phyloP scores from a whole-genome alignment of 92 coral and sea anemone species.

The Hydrozoanthus gracilis region DNA sequence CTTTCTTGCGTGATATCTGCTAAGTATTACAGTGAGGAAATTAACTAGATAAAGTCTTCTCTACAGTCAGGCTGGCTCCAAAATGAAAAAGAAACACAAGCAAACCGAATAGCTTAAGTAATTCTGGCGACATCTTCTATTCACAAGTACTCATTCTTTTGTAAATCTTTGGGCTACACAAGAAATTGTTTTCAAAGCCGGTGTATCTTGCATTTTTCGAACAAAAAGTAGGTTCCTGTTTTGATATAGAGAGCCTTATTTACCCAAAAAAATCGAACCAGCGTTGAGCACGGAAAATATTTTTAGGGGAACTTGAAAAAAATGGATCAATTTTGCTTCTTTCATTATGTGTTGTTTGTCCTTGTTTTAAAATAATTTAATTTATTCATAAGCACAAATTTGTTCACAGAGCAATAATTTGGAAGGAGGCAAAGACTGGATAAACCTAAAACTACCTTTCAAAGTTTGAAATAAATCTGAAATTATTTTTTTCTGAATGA shows the following conservation, averaged over 20 bases:
- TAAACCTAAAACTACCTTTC: background rate
- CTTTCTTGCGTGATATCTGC: background rate
- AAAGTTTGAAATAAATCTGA: background rate
- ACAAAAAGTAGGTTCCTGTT: too few relatives aligned
- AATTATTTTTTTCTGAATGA: background rate
- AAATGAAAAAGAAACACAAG: background rate
- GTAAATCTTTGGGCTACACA: background rate
- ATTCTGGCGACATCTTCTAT: background rate
- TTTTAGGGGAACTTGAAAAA: background rate
- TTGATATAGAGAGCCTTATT: too few relatives aligned
- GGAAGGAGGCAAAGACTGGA: background rate
- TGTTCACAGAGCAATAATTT: background rate
- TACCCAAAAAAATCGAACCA: background rate
- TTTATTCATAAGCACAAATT: background rate
- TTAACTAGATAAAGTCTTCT: background rate
- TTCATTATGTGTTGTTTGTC: background rate
- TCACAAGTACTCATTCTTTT: background rate
- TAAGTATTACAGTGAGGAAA: conserved; percentile 17
- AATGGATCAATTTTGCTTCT: background rate
- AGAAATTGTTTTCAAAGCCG: too few relatives aligned
- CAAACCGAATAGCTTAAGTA: background rate
- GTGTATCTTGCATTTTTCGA: too few relatives aligned
- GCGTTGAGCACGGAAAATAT: background rate
- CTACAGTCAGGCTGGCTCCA: background rate
- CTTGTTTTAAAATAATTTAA: background rate